Percentiles rank a stretch among this genome's conserved stretches.
These are phyloP conservation scores for Tricholauxania praeusta DNA, from an alignment of 2,888 invertebrate genomes.

Conservation along the genomic window DNA sequence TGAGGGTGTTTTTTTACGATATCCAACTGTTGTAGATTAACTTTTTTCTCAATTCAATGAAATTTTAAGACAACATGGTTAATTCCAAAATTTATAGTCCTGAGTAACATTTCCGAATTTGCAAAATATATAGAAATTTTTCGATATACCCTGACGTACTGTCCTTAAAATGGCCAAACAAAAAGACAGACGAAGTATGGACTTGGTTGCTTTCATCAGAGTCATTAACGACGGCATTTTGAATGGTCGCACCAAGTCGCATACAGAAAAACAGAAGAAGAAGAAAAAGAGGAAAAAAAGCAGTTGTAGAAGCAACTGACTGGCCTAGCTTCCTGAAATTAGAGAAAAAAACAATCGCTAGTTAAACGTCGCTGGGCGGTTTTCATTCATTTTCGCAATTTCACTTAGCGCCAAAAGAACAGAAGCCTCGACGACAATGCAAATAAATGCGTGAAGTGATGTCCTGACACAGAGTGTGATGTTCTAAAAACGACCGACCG, in stretches of 20 bases:
- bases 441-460: constrained; percentile 8
- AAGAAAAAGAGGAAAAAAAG: neutral
- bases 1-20: too few relatives aligned
- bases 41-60: too few relatives aligned
- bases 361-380: neutral
- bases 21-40: too few relatives aligned
- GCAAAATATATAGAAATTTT: too few relatives aligned
- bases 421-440: constrained; percentile 49
- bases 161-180: too few relatives aligned
- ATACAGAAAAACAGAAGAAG: neutral
- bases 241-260: constrained; percentile 40
- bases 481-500: constrained; percentile 12
- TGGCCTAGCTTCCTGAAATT: constrained; percentile 28
- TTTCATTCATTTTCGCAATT: neutral
- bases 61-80: too few relatives aligned
- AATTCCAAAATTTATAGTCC: too few relatives aligned
- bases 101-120: too few relatives aligned
- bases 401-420: constrained; percentile 19
- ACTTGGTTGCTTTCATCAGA: constrained; percentile 41
- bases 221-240: constrained; percentile 59
- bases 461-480: constrained; percentile 8
- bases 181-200: neutral
- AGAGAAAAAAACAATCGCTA: constrained; percentile 15
- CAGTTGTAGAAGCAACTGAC: neutral
- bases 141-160: too few relatives aligned